Base-by-base conservation (phyloP, 2,113 vertebrate species). In the Takifugu flavidus region DNA sequence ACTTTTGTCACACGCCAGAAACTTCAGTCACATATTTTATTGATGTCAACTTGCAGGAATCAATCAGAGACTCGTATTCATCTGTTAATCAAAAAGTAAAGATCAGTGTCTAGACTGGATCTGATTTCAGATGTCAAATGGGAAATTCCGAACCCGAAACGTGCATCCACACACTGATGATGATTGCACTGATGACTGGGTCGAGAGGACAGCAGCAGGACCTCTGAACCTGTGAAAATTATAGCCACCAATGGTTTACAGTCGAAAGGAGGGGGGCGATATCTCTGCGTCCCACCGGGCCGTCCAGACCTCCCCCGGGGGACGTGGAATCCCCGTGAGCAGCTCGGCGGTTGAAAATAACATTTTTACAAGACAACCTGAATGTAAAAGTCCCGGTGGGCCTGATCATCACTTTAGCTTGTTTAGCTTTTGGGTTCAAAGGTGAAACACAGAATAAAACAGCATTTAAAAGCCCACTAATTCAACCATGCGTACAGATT, bases 361-460 rank as follows among this genome's bases (percentile, higher is more conserved):
- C 11, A 71, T 59, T 10, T 26, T 45, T 49, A 0, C 2, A 39
- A 13, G 8, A 25, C 20, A 46, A 7, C 25, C 20, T 28, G 39
- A 25, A 65, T 51, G 65, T 59, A 26, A 73, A 63, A 62, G 50
- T 81, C 53, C 57, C 1, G 26, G 66, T 43, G 27, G 5, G 60
- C 52, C 60, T 66, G 42, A 62, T 47, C 2, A 59, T 67, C 46
- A 62, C 61, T 52, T 45, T n/a, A 67, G 3, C 65, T 70, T 68
- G 53, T 70, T 68, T 66, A 20, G 53, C 45, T 49, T 70, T 63
- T 56, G 5, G 43, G 43, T 44, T 75, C 34, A 70, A 65, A 67
- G 62, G 67, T 78, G 34, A 46, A 20, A 53, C 59, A 64, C 44
- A 66, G 1, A 39, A 58, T 29, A 50, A 29, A 56, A 29, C 67